Evolutionary conservation across 2,797 vertebrate genomes (phyloP), one percentile per base, ranked within the genome.

Genomic region (Pteropus rufus): DNA sequence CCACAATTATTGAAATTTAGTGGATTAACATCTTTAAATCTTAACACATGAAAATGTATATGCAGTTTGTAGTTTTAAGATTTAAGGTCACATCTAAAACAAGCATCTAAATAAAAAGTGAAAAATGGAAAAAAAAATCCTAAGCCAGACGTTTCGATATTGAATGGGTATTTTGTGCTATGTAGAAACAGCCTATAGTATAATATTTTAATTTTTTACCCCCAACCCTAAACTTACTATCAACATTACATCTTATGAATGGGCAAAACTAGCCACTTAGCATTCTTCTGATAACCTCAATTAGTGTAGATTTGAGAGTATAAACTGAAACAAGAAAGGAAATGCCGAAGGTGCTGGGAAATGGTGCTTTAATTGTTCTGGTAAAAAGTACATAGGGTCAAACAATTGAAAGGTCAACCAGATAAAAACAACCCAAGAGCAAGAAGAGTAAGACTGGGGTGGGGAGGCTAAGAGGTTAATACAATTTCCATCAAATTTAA

Each of bases 121-220:
- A 82, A 69, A 26, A 84, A 34, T 85, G 8, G 49, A 16, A 75
- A 86, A 52, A 49, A 67, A 46, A 54, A 75, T 60, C 49, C 34
- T 65, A 89, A 46, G 18, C 12, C 70, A 95, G 52, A 62, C 81
- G 39, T 95, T 92, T 52, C 49, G 16, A 58, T 81, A 54, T 67
- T 80, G 29, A n/a, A 77, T 24, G 29, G 73, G 15, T 90, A 62
- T 75, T 95, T 72, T 94, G 26, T 29, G 46, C 19, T n/a, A 75
- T 34, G 1, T 54, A 82, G 15, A 7, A 75, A 73, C 24, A 54
- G 29, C 21, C 34, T 72, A 77, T 26, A 76, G 14, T 23, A 10
- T 31, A n/a, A 41, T 79, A 34, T 16, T 95, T 93, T 93, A n/a
- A 34, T 84, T 87, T 94, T 94, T 80, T 86, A 93, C 69, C 36